Percentiles rank a stretch among this genome's conserved stretches.
phyloP scores from a whole-genome alignment of 1,140 invertebrate species.

The Penaeus chinensis region DNA sequence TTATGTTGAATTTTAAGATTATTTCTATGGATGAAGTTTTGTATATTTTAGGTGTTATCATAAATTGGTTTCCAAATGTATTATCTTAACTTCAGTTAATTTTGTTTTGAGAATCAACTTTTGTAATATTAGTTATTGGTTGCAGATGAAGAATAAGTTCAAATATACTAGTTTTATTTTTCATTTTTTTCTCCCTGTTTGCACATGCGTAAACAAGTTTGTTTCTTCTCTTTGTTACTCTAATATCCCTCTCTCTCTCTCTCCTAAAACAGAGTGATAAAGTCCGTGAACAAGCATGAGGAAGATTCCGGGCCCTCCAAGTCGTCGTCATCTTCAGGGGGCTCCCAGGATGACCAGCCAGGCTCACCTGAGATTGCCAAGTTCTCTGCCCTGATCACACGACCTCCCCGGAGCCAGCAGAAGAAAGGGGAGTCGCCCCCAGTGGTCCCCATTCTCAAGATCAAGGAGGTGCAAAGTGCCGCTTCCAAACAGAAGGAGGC shows the following conservation, averaged over 20 bases:
- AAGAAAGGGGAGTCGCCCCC: conserved; percentile 40
- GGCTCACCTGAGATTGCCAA: conserved; percentile 54
- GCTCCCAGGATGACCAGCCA: conserved; percentile 45
- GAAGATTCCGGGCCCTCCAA: background rate
- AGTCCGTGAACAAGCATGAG: conserved; percentile 45
- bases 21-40: no score
- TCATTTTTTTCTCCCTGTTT: background rate
- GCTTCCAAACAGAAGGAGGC: conserved; percentile 33
- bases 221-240: background rate
- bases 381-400: conserved; percentile 48
- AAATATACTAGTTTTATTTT: background rate
- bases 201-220: no score
- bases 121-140: no score
- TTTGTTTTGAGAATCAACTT: no score
- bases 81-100: no score
- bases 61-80: no score
- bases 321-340: conserved; percentile 5
- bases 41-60: no score
- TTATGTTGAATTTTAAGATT: no score
- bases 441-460: conserved; percentile 42
- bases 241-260: background rate
- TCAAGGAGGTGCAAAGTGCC: conserved; percentile 43
- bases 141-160: no score
- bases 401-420: conserved; percentile 52
- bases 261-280: conserved; percentile 36